phyloP scores from a whole-genome alignment of 35 echinoderm and acorn worm species.

The Strongylocentrotus purpuratus region DNA sequence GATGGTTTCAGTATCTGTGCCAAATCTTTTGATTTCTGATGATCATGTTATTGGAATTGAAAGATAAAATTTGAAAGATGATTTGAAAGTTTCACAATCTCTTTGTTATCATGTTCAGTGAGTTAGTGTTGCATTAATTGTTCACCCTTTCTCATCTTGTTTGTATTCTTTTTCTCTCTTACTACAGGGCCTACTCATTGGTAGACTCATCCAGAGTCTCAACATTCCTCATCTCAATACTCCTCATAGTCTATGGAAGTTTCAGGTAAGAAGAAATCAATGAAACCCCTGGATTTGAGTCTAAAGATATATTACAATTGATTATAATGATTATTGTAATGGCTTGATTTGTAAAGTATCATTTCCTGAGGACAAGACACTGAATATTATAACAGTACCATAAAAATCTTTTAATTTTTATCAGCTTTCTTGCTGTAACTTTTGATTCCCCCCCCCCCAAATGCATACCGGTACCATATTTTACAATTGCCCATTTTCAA shows the following conservation, averaged over 20 bases:
- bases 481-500: too few relatives aligned
- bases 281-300: too few relatives aligned
- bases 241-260: slow-evolving; percentile 99
- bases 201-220: slow-evolving; percentile 98
- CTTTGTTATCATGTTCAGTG: not conserved
- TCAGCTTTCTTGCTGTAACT: too few relatives aligned
- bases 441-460: too few relatives aligned
- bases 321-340: too few relatives aligned
- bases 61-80: not conserved
- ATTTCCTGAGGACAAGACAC: too few relatives aligned
- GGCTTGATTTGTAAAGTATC: too few relatives aligned
- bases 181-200: slow-evolving; percentile 95
- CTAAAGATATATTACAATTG: too few relatives aligned
- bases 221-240: slow-evolving; percentile 97
- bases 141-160: not conserved
- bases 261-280: slow-evolving; percentile 80
- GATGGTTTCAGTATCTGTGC: not conserved
- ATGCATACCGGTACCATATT: too few relatives aligned
- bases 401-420: too few relatives aligned
- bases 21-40: not conserved
- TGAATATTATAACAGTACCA: too few relatives aligned
- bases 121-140: too few relatives aligned
- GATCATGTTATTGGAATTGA: not conserved
- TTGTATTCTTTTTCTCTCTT: slow-evolving; percentile 41
- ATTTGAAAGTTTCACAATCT: not conserved